Evolutionary conservation across 2,113 vertebrate species (phyloP), one percentile per base, ranked within the genome.

Genomic region (Pica pica): DNA sequence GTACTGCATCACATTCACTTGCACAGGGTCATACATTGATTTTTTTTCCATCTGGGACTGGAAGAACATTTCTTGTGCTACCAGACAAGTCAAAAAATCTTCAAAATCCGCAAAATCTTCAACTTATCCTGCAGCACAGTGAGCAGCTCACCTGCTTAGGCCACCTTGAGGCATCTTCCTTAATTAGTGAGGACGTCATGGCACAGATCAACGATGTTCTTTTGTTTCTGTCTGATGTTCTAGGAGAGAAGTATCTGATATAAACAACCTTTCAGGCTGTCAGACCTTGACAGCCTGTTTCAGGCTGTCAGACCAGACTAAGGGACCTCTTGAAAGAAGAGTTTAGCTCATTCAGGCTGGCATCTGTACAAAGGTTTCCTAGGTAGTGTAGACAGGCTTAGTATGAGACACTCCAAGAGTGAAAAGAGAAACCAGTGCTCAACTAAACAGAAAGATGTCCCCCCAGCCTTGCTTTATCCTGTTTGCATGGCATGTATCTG

Each of bases 21-120:
- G n/a, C 1, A 0, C 3, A 22, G 18, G 42, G 20, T 55, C 21
- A 33, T 16, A 41, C 8, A 49, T 1, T 22, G 33, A n/a, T 39
- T 82, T 90, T 82, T 90, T 53, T 70, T 26, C 26, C 19, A 31
- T 24, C 20, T 57, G 31, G 23, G 24, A 63, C 46, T 59, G 27
- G 44, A 78, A 69, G 56, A 26, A 49, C 5, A 41, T 44, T 87
- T 89, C 56, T 65, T 42, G 17, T 35, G 33, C 68, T 63, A 41
- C 50, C 2, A 3, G 42, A 55, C 23, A 70, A 70, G 28, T 28
- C 22, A 47, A 90, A 90, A 83, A 64, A 65, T 15, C 42, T 74
- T 22, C 50, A 42, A 1, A 49, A 49, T n/a, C 42, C 31, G 35
- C 21, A 90, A 83, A 64, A 65, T 15, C 39, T 74, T 20, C 50